phyloP scores from a whole-genome alignment of 2,888 invertebrate species.

The Sphaerophoria taeniata region DNA sequence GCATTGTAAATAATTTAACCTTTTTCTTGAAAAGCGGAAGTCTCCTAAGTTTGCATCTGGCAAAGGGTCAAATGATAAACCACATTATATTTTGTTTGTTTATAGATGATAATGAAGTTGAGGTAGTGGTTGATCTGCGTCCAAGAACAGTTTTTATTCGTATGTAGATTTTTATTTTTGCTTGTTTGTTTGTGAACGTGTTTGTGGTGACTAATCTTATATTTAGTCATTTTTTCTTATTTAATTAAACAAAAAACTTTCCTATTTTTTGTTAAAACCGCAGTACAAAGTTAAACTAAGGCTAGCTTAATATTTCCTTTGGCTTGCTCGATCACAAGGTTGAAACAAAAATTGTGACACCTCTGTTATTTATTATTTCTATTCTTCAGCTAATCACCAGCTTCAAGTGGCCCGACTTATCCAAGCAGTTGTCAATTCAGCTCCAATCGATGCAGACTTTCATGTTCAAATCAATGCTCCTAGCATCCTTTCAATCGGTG shows the following conservation, averaged over 20 bases:
- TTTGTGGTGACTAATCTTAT: constrained; percentile 6
- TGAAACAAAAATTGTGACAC: too few species aligned
- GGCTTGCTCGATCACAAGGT: too few species aligned
- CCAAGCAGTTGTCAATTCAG: constrained; percentile 81
- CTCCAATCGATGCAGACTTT: constrained; percentile 81
- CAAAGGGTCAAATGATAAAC: not conserved
- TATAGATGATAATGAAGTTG: constrained; percentile 75
- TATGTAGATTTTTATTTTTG: constrained; percentile 62
- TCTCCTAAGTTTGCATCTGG: too few species aligned
- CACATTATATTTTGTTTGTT: constrained; percentile 12
- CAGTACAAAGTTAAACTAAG: too few species aligned
- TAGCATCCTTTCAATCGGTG: constrained; percentile 80
- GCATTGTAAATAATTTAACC: not conserved
- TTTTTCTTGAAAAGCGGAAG: too few species aligned
- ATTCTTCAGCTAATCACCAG: constrained; percentile 79
- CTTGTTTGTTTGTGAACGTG: constrained; percentile 37
- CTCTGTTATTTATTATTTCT: not conserved
- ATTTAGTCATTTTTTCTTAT: too few species aligned
- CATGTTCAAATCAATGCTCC: constrained; percentile 82
- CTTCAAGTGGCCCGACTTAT: constrained; percentile 81
- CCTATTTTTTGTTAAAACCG: too few species aligned
- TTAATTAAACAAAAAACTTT: too few species aligned
- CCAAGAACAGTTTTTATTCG: constrained; percentile 74
- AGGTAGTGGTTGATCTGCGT: constrained; percentile 74
- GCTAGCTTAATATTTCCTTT: too few species aligned